Evolutionary conservation across 1,140 invertebrate species (phyloP), one percentile per base, ranked within the genome.

Genomic region (Psilanteris sp.): DNA sequence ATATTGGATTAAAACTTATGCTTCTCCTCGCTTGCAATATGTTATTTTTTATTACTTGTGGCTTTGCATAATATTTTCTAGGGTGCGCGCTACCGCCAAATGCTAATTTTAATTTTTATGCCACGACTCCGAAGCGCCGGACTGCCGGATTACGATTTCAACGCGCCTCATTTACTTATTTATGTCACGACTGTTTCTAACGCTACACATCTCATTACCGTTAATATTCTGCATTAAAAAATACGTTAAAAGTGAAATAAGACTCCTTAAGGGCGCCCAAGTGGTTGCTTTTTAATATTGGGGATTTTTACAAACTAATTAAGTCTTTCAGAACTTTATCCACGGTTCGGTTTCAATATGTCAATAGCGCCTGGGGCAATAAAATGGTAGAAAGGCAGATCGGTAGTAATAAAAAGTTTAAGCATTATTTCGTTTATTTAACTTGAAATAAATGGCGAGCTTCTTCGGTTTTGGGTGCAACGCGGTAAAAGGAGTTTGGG

Each of bases 1-100:
- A 87, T 88, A 87, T 88, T 89, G 86, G 87, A 89, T 89, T 89
- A 89, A 89, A 88, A 89, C 86, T 88, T 87, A 86, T 85, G 84
- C 85, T 81, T 85, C 81, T 85, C 83, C 71, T 77, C 71, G 81
- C 82, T 14, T 79, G 87, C 86, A 89, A 88, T 89, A 89, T 87
- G 87, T 89, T 89, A 89, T 88, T 89, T 88, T 73, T 89, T 89
- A 89, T 89, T 89, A 85, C 87, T 86, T 80, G 83, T 83, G 85
- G 86, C 85, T 89, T 89, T 88, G 87, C 87, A 89, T 89, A 89
- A 89, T 88, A 86, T 83, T 86, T 81, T 77, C 70, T 80, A 72
- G 84, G 81, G 84, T 79, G 81, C 70, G 61, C 66, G 43, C 70
- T 55, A 71, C 52, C 62, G 50, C 74, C 70, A 66, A 70, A 75